Conservation (phyloP, 2,888 invertebrate genomes). For the Linnaemya tessellans region DNA sequence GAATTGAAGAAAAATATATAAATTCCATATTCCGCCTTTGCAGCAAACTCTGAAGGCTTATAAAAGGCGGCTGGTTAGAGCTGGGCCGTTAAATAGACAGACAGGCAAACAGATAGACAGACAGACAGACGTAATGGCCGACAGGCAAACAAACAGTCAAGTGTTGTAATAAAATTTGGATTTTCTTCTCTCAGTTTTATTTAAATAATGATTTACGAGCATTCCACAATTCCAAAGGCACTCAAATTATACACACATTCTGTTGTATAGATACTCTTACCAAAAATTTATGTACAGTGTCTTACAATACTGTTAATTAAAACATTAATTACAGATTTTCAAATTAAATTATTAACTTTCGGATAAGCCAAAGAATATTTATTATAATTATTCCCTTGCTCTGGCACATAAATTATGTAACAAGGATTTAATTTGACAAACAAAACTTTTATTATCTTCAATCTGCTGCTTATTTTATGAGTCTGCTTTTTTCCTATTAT, state of each 20-base stretch:
- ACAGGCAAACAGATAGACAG: not conserved
- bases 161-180: conserved; percentile 66
- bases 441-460: too few species aligned
- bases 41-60: not conserved
- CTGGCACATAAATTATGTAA: not conserved
- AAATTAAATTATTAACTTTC: not conserved
- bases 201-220: conserved; percentile 69
- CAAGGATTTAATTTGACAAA: not conserved
- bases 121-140: not conserved
- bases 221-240: conserved; percentile 57
- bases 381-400: not conserved
- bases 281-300: conserved; percentile 7
- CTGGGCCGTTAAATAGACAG: not conserved
- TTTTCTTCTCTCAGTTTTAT: conserved; percentile 62
- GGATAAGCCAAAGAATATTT: not conserved
- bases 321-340: not conserved
- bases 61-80: not conserved
- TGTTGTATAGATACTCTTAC: not conserved
- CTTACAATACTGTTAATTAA: conserved; percentile 10
- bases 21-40: conserved; percentile 35
- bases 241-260: conserved; percentile 57
- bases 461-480: too few species aligned
- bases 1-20: conserved; percentile 52
- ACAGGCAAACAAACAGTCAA: conserved; percentile 19
- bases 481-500: too few species aligned